phyloP scores from a whole-genome alignment of 2,888 invertebrate genomes.

The Sisyra nigra region DNA sequence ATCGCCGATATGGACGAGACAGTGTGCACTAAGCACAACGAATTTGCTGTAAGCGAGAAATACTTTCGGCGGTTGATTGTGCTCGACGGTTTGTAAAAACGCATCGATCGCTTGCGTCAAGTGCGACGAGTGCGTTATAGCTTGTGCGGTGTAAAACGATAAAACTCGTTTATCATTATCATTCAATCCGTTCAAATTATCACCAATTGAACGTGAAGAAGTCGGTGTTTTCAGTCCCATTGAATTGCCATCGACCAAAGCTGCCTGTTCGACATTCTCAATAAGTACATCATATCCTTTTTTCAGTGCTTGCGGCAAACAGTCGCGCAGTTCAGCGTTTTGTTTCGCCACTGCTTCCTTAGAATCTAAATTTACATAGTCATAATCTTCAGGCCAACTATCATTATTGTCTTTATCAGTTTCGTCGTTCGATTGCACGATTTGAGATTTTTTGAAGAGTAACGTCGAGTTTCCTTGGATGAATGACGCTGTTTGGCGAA shows the following conservation, averaged over 20 bases:
- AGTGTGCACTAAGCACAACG: conserved; percentile 85
- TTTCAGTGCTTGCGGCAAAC: conserved; percentile 53
- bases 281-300: conserved; percentile 62
- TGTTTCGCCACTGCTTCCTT: conserved; percentile 53
- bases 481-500: conserved; percentile 76
- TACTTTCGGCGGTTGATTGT: conserved; percentile 84
- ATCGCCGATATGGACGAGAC: conserved; percentile 88
- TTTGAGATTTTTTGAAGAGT: conserved; percentile 46
- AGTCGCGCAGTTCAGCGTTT: conserved; percentile 55
- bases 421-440: conserved; percentile 7
- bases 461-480: conserved; percentile 74
- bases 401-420: conserved; percentile 24
- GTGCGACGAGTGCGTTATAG: conserved; percentile 69
- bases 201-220: not conserved
- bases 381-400: conserved; percentile 72
- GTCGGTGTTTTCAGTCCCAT: too few relatives aligned
- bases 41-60: conserved; percentile 90
- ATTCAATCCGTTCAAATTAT: conserved; percentile 29
- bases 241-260: conserved; percentile 32
- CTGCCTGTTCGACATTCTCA: conserved; percentile 50
- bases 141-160: conserved; percentile 75
- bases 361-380: conserved; percentile 76
- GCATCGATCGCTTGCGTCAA: conserved; percentile 82
- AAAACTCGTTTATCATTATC: conserved; percentile 71
- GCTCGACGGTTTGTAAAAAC: conserved; percentile 79